Evolutionary conservation across 2,113 vertebrate genomes (phyloP), one percentile per base, ranked within the genome.

Genomic region (Gambusia holbrooki): DNA sequence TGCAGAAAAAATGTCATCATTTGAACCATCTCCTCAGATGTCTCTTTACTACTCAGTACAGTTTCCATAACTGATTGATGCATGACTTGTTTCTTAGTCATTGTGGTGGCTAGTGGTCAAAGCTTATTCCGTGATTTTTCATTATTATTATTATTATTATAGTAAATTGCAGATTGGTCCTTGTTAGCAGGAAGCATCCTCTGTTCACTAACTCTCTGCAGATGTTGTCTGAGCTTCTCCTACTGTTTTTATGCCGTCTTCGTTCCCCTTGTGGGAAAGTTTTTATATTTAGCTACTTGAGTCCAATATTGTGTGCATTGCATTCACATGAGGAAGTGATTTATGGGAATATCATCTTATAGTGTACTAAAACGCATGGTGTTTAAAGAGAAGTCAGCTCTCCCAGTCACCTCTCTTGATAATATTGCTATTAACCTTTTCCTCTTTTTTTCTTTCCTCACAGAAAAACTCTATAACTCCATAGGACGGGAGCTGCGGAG

Each of bases 391-490:
- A 66, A 42, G 32, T 37, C 51, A 32, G 19, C 75, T 25, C 81
- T 48, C 74, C 68, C 63, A n/a, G n/a, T 13, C 61, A 66, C 70
- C 11, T 58, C 11, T 29, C 73, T 37, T 51, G 72, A 45, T 51
- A 71, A 29, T 66, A n/a, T 80, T 62, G 63, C 64, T 69, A 79
- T 48, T 58, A 74, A 19, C 77, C 70, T 79, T 37, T 80, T 35
- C 72, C n/a, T 79, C 79, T 69, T 75, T 64, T 58, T 37, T 84
- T 89, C 68, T 80, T 70, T 82, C 67, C 54, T 42, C 88, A 40
- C 93, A 99, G 98, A 99, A 93, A 98, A 98, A 88, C 95, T 99
- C 62, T 98, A 98, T 92, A 98, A 97, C 91, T 98, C 97, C 45
- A 96, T 74, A 79, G 98, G 97, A 87, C 93, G 98, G 62, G 97